Conservation (phyloP, 2,797 vertebrate species). For the Crocodylus rhombifer region DNA sequence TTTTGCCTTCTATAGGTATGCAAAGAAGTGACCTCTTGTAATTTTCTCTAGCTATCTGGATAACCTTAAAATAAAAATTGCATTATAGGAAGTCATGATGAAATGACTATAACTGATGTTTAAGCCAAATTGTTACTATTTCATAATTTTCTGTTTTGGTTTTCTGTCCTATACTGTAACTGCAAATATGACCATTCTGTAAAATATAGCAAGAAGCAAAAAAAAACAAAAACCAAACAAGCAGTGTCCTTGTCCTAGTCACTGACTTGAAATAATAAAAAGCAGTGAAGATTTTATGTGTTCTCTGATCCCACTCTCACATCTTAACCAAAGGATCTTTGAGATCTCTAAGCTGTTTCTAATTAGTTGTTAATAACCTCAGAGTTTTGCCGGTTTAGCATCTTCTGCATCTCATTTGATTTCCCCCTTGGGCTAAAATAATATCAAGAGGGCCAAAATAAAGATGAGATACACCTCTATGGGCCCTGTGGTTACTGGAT, state of each 20-base stretch:
- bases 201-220: not conserved
- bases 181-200: not conserved
- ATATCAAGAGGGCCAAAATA: constrained; percentile 71
- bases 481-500: constrained; percentile 68
- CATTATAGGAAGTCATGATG: not conserved
- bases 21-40: not conserved
- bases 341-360: constrained; percentile 77
- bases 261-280: not conserved
- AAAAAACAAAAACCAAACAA: not conserved
- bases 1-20: too few species aligned
- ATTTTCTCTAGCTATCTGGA: not conserved
- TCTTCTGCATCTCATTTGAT: constrained; percentile 78
- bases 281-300: constrained; percentile 66
- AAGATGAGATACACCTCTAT: constrained; percentile 75
- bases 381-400: constrained; percentile 76
- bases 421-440: constrained; percentile 76
- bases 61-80: not conserved
- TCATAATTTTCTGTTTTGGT: not conserved
- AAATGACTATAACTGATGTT: not conserved
- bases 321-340: constrained; percentile 71
- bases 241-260: not conserved
- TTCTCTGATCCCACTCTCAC: constrained; percentile 20
- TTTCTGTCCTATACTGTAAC: not conserved
- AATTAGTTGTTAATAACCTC: constrained; percentile 82
- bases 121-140: not conserved